Evolutionary conservation across 1,140 invertebrate species (phyloP), one percentile per base, ranked within the genome.

Genomic region (Drosophila pachea): DNA sequence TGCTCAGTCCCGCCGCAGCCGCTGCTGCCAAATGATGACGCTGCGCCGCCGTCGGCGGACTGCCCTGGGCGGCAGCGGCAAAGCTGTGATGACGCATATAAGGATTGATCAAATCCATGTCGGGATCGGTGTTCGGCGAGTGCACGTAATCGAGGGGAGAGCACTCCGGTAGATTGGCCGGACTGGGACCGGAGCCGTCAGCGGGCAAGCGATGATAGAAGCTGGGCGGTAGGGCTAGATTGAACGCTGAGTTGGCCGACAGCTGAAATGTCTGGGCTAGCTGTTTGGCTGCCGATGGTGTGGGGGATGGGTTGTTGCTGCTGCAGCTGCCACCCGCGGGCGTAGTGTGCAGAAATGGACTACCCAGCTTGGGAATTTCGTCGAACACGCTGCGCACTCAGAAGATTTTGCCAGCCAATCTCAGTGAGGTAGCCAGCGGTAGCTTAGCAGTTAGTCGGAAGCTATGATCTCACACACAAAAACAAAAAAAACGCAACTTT

Each of bases 31-130:
- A 52, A 52, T 86, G 81, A 29, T 79, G 76, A 4, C 86, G 86
- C 47, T 88, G 86, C 0, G 86, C 78, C 36, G 86, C 70, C 64
- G 75, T 69, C 65, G 79, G 78, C 0, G 86, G 86, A 58, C 81
- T 79, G 6, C 67, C 58, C 38, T 88, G 82, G 14, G 81, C 68
- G 40, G 81, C 81, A 4, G 82, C 76, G 2, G 86, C 83, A 14
- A 88, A 88, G n/a, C 76, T 81, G 36, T 89, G 87, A 49, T 89
- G 87, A 1, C 87, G 61, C 87, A 89, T 89, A 68, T 89, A 89
- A n/a, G 87, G 87, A 76, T 89, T 89, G 36, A 89, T 87, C 11
- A 89, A 66, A 68, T 89, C 87, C 87, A 89, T 88, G 11, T 79
- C 75, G 7, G 74, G 76, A 33, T 61, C 64, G 58, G 59, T 67